Percentiles rank a stretch among this genome's conserved stretches.
Evolutionary conservation across 2,888 invertebrate species (phyloP).

Genomic region (Nomada flava): DNA sequence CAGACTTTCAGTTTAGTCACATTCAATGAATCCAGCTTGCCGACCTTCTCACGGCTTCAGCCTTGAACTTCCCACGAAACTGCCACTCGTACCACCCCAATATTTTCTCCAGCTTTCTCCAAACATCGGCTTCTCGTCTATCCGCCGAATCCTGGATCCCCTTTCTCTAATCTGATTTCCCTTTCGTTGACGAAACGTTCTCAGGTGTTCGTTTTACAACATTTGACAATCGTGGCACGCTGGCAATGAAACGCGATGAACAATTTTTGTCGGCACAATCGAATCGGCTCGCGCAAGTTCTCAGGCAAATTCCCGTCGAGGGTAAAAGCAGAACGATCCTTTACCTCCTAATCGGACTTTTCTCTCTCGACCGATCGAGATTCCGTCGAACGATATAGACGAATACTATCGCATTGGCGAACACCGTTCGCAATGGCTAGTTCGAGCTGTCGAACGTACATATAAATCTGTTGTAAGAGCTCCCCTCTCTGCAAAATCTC

Average conservation of each 20-base stretch:
- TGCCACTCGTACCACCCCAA: constrained; percentile 30
- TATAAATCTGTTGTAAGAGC: constrained; percentile 62
- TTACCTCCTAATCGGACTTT: not conserved
- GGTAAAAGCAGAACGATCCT: constrained; percentile 28
- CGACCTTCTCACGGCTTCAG: constrained; percentile 42
- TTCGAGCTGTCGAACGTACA: constrained; percentile 53
- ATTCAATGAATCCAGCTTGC: constrained; percentile 57
- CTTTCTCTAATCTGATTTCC: no score
- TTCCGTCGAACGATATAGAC: constrained; percentile 16
- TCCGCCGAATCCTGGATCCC: not conserved
- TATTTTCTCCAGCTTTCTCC: constrained; percentile 2
- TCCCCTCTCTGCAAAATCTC: constrained; percentile 50
- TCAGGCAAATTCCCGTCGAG: constrained; percentile 13
- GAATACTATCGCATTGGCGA: constrained; percentile 43
- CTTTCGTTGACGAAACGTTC: not conserved
- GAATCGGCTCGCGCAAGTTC: constrained; percentile 7
- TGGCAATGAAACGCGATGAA: not conserved
- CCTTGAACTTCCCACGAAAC: constrained; percentile 51
- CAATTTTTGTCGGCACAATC: no score
- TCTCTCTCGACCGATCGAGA: not conserved
- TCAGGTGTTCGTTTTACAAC: not conserved
- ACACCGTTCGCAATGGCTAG: constrained; percentile 56
- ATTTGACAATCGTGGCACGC: not conserved
- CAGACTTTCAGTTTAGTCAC: constrained; percentile 20
- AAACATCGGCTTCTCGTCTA: constrained; percentile 30